A percentile compares a stretch with the other conserved stretches of the same genome.
Conservation (phyloP, 2,113 vertebrate species). For the Saimiri boliviensis region DNA sequence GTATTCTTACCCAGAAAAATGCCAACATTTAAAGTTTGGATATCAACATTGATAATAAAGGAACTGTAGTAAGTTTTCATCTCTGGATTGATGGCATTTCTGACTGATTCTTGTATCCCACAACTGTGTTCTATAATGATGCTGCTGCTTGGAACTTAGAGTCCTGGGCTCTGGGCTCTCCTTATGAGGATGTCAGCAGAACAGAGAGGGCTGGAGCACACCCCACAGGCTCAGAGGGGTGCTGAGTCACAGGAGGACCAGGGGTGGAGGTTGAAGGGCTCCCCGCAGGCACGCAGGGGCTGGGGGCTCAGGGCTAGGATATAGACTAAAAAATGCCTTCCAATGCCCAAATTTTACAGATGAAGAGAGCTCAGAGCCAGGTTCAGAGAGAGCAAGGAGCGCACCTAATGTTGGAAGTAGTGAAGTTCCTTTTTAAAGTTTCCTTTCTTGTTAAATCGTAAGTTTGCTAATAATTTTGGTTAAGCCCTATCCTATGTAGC, state of each 20-base stretch:
- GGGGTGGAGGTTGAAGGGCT: background rate
- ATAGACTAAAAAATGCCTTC: background rate
- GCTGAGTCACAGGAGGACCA: background rate
- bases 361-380: background rate
- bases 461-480: no score
- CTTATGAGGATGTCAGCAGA: background rate
- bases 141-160: background rate
- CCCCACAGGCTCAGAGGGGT: background rate
- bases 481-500: no score
- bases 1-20: background rate
- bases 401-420: no score
- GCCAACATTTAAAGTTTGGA: background rate
- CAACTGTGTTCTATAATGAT: background rate
- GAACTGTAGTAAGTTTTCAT: background rate
- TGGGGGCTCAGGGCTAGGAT: background rate
- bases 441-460: no score
- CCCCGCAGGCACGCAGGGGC: fast-evolving
- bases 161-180: background rate
- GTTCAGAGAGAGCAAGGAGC: background rate
- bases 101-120: background rate
- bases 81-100: background rate
- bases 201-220: background rate
- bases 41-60: background rate
- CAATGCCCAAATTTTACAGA: background rate
- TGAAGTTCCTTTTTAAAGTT: no score